Conservation (phyloP, 2,797 vertebrate genomes). For the Thripadectes ignobilis region DNA sequence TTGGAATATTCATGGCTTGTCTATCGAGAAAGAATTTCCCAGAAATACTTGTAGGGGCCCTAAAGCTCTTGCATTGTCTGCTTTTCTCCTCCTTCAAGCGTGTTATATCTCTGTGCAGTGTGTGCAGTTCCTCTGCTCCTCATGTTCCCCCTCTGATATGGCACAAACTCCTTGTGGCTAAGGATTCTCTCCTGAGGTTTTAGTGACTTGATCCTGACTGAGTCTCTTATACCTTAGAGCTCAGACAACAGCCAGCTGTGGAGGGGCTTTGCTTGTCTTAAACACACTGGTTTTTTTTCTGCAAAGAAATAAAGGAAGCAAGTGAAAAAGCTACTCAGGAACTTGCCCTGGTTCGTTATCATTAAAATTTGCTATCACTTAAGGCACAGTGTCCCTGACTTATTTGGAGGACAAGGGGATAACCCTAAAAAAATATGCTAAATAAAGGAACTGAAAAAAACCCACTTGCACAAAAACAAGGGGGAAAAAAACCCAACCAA, state of each 20-base stretch:
- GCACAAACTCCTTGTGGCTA: neutral
- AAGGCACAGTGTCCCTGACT: conserved; percentile 75
- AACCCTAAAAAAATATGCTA: conserved; percentile 80
- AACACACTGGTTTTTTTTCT: neutral
- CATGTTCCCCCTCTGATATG: neutral
- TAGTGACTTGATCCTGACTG: neutral
- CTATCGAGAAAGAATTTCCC: neutral
- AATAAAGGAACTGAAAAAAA: conserved; percentile 65
- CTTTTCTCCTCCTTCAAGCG: neutral
- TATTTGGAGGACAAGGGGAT: conserved; percentile 77
- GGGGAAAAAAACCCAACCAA: neutral
- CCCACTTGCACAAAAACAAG: neutral
- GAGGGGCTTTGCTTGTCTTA: neutral
- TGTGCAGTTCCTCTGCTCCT: neutral
- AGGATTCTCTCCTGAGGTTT: neutral
- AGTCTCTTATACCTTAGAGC: neutral
- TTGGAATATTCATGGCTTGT: neutral
- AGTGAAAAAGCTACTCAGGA: conserved; percentile 77
- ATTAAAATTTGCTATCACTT: conserved; percentile 78
- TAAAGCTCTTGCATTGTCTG: neutral
- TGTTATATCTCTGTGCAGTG: neutral
- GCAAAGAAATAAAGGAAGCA: conserved; percentile 22
- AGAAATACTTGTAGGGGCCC: neutral
- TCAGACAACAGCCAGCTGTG: neutral
- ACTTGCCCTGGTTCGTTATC: conserved; percentile 75